Evolutionary conservation across 2,888 invertebrate genomes (phyloP).

Genomic region (Rhagium mordax): DNA sequence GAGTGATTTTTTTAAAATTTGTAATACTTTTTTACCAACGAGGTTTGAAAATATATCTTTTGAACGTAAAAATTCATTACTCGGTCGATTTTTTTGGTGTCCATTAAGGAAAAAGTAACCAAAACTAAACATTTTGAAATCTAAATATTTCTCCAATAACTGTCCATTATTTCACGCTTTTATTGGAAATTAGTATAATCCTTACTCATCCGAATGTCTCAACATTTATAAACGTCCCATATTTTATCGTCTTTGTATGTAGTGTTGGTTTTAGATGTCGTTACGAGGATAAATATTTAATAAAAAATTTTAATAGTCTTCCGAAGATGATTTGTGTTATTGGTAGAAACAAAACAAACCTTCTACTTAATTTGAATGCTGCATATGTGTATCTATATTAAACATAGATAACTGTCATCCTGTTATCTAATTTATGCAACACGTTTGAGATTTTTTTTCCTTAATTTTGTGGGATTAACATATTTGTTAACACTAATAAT

Average conservation of each 20-base stretch:
- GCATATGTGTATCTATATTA: background rate
- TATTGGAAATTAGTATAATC: conserved; percentile 25
- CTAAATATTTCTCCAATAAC: conserved; percentile 21
- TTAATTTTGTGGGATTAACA: background rate
- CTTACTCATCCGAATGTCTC: conserved; percentile 3
- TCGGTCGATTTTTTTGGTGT: too few species aligned
- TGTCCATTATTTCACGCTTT: conserved; percentile 22
- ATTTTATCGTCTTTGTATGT: conserved; percentile 19
- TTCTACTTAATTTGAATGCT: conserved; percentile 3
- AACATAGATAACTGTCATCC: conserved; percentile 11
- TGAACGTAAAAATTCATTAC: too few species aligned
- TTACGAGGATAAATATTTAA: conserved; percentile 16
- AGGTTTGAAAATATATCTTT: background rate
- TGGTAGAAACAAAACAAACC: conserved; percentile 17
- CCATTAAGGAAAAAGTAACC: too few species aligned
- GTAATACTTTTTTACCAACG: too few species aligned
- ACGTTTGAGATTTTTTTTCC: background rate
- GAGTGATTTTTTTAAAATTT: conserved; percentile 60
- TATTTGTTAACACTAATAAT: background rate
- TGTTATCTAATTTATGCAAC: conserved; percentile 21
- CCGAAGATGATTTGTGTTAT: conserved; percentile 12
- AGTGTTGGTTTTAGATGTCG: conserved; percentile 24
- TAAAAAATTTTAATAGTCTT: background rate
- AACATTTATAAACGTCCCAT: conserved; percentile 26
- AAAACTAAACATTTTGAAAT: background rate